A percentile compares a stretch with the other conserved stretches of the same genome.
These are phyloP conservation scores for Leptonema lineaticorne DNA, from an alignment of 1,140 invertebrate species.

Conservation along the genomic window DNA sequence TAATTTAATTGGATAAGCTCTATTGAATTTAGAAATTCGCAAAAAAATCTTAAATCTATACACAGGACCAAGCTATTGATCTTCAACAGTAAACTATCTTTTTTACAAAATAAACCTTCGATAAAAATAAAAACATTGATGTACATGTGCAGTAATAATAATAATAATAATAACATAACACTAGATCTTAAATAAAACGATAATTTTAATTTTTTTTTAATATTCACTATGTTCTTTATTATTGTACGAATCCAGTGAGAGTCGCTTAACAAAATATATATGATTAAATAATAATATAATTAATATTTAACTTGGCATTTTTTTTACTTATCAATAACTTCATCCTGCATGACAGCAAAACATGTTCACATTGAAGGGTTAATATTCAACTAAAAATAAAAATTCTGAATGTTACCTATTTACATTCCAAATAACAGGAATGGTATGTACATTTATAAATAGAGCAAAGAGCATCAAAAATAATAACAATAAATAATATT, in stretches of 20 bases:
- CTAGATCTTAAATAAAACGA: not conserved
- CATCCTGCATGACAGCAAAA: not conserved
- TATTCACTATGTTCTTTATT: no score
- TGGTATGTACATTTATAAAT: not conserved
- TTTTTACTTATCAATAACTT: not conserved
- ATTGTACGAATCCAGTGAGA: no score
- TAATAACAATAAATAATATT: constrained; percentile 35
- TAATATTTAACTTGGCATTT: no score
- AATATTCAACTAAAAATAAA: constrained; percentile 22
- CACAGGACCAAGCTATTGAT: constrained; percentile 22
- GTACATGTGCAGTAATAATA: not conserved
- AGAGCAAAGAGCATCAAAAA: constrained; percentile 10
- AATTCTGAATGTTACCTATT: constrained; percentile 21
- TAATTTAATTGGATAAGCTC: constrained; percentile 2
- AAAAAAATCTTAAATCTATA: constrained; percentile 22
- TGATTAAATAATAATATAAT: not conserved
- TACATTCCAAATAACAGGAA: constrained; percentile 25
- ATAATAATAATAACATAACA: not conserved
- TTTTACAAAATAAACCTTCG: constrained; percentile 17
- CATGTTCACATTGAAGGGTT: constrained; percentile 7
- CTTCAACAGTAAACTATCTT: constrained; percentile 13
- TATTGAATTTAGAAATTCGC: constrained; percentile 10
- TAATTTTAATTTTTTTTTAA: not conserved
- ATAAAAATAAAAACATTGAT: not conserved
- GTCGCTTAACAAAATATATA: not conserved